Evolutionary conservation across 2,113 vertebrate genomes (phyloP), one percentile per base, ranked within the genome.

Genomic region (Recurvirostra avosetta): DNA sequence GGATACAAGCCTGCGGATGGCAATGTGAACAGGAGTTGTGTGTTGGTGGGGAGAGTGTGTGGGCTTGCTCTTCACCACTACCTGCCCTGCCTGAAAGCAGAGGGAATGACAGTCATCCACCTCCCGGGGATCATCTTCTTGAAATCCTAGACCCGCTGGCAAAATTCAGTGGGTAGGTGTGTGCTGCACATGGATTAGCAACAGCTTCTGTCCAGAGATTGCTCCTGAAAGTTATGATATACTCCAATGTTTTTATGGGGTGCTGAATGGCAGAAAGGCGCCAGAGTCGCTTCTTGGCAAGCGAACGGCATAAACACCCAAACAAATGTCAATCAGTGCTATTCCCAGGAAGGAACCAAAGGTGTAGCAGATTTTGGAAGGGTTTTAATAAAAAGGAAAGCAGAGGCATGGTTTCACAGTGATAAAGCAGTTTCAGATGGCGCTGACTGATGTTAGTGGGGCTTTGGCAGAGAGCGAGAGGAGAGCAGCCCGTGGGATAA

Each of bases 21-120:
- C 21, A 26, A 49, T 5, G 68, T 30, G 50, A 6, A 21, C 8
- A 30, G 80, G 38, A 81, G 62, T 4, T 50, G 25, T 29, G 59
- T 15, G 38, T 34, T 32, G 76, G 55, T 20, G 6, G 2, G 1
- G 68, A 0, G 5, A 36, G 52, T 0, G 10, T 5, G 12, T 13
- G 34, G 82, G 50, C 14, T 62, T 58, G 50, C 40, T 53, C 10
- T 7, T 43, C 75, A 34, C 40, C 1, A 4, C 11, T 50, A 26
- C 63, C 74, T 45, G 30, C 36, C 76, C 52, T 38, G 53, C 49
- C 74, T 45, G 49, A 26, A 32, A 61, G 58, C 71, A 75, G 49
- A 52, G 23, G 30, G 13, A 38, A 20, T 10, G 38, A 8, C 47
- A 55, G 52, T 41, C 38, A 34, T 7, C 52, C 52, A 0, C 49